These are phyloP conservation scores for Nannobrachium achirus DNA, from an alignment of 2,113 vertebrate genomes.

Conservation along the genomic window DNA sequence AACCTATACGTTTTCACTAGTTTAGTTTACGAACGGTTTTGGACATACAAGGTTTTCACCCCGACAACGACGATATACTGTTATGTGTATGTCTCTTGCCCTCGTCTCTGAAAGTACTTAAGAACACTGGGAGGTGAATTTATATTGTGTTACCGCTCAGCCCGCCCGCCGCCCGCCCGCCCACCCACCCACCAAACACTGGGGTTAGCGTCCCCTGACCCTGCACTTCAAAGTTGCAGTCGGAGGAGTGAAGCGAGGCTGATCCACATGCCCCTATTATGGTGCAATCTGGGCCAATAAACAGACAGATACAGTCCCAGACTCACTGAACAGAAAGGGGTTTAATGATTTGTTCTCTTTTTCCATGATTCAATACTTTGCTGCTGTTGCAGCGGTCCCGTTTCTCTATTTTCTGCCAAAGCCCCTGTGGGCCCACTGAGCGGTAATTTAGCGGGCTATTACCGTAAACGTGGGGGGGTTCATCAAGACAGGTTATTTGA, in stretches of 20 bases:
- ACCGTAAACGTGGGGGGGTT: conserved; percentile 33
- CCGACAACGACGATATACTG: too few relatives aligned
- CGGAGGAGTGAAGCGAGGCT: conserved; percentile 33
- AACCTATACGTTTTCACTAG: too few relatives aligned
- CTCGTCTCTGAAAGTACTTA: conserved; percentile 51
- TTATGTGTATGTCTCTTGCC: too few relatives aligned
- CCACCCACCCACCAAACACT: conserved; percentile 18
- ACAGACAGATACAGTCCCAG: conserved; percentile 22
- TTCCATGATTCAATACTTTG: conserved; percentile 42
- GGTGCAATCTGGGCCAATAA: conserved; percentile 45
- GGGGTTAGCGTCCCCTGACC: conserved; percentile 48
- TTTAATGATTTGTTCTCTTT: conserved; percentile 49
- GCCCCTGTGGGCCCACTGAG: conserved; percentile 12
- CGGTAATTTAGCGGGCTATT: conserved; percentile 27
- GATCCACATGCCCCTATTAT: conserved; percentile 22
- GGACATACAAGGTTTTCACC: too few relatives aligned
- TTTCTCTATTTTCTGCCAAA: not conserved
- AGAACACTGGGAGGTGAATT: conserved; percentile 43
- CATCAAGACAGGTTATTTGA: not conserved
- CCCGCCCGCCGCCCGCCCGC: not conserved
- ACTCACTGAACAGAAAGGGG: conserved; percentile 21
- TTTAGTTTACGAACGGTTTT: too few relatives aligned
- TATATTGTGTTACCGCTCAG: conserved; percentile 35
- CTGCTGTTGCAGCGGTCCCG: not conserved
- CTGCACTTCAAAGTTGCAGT: conserved; percentile 54